Base-by-base conservation (phyloP, 2,888 invertebrate species). In the Plagodis dolabraria region DNA sequence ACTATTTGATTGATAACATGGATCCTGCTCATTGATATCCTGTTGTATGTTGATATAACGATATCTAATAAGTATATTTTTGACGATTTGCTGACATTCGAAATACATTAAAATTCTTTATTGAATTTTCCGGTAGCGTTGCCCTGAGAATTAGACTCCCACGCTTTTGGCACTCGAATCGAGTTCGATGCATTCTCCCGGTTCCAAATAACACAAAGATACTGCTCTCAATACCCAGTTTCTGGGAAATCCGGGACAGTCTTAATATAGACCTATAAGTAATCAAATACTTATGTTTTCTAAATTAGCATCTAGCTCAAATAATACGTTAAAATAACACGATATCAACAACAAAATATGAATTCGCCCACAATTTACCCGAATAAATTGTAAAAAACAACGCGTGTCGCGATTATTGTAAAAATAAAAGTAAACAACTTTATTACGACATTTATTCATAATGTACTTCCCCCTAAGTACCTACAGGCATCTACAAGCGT, bases 171-270 rank as follows among this genome's bases (percentile, higher is more conserved):
- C 91, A 88, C 82, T 76, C 68, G 71, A 72, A 74, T 77, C 71
- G 79, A 77, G 79, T 81, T 85, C 80, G 81, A 80, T 88, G 87
- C 89, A 88, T 85, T 85, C 83, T 82, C 77, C 63, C 80, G 71
- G 78, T 85, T 85, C 83, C 84, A 87, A 67, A 90, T 89, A 89
- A 87, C 83, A 86, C 85, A 82, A 85, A 84, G 82, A 85, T 78
- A 77, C 67, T 83, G 87, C 79, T 90, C 86, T 77, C 81, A 81
- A 87, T 87, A 87, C 85, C 85, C 80, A 86, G 83, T 86, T 89
- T 85, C 87, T 81, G 63, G 75, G 84, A 82, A 88, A 81, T 78
- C 74, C 74, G 74, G 77, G 75, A 45, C 75, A 72, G 67, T 71
- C 70, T 65, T 64, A 60, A 74, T 75, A 72, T 74, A 70, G 64